phyloP scores from a whole-genome alignment of 2,797 vertebrate genomes.

The Cercopithecus hamlyni region DNA sequence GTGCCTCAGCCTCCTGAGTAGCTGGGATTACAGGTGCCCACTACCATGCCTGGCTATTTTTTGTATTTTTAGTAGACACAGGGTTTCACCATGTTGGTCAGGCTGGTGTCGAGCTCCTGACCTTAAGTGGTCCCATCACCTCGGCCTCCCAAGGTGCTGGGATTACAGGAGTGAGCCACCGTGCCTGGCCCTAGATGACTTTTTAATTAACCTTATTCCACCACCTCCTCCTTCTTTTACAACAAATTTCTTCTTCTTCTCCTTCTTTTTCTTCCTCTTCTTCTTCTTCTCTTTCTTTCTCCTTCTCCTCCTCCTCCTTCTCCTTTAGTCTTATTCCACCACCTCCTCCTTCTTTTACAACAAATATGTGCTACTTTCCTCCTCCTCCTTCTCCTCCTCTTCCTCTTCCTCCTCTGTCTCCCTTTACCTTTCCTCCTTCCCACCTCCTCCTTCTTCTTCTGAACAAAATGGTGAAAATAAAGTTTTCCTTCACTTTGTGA shows the following conservation, averaged over 20 bases:
- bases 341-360: background rate
- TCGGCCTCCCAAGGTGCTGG: background rate
- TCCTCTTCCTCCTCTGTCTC: background rate
- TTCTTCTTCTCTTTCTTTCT: background rate
- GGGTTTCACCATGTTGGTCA: background rate
- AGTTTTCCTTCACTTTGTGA: conserved; percentile 17
- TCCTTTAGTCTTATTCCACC: too few relatives aligned
- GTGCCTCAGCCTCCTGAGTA: background rate
- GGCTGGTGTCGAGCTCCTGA: background rate
- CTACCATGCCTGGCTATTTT: too few relatives aligned
- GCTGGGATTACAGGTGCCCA: background rate
- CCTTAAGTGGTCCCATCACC: background rate
- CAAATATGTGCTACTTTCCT: background rate
- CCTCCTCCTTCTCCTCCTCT: too few relatives aligned
- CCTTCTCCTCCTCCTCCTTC: fast-evolving
- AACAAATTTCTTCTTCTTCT: background rate
- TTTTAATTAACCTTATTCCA: background rate
- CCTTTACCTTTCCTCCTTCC: background rate
- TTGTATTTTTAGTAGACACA: too few relatives aligned
- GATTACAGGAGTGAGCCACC: background rate
- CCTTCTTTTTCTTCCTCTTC: background rate
- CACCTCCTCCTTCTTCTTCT: background rate
- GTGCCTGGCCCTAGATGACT: too few relatives aligned
- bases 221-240: background rate
- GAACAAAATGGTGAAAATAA: background rate